Evolutionary conservation across 2,888 invertebrate species (phyloP).

Genomic region (Netelia fuscicornis): DNA sequence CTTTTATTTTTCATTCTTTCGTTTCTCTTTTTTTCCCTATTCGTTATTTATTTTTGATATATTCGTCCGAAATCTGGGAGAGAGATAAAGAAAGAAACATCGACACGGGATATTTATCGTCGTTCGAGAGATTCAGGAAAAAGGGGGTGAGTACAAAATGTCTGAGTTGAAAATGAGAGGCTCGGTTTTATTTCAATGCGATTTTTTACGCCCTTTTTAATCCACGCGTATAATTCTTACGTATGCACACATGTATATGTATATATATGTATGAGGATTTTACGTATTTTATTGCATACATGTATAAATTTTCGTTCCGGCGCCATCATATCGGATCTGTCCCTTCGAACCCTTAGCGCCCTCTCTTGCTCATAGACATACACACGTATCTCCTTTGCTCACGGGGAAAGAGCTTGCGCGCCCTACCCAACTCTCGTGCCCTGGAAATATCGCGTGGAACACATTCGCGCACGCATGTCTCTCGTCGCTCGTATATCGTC

Average conservation of each 20-base stretch:
- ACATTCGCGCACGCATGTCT: constrained; percentile 15
- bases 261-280: not conserved
- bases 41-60: too few relatives aligned
- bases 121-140: too few relatives aligned
- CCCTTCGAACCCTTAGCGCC: constrained; percentile 12
- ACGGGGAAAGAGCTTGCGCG: constrained; percentile 33
- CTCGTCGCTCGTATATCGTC: constrained; percentile 44
- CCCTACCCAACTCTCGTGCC: not conserved
- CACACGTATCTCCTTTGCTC: not conserved
- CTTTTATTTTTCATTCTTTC: not conserved
- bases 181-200: too few relatives aligned
- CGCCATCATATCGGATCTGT: constrained; percentile 28
- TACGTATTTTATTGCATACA: not conserved
- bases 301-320: not conserved
- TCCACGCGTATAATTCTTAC: too few relatives aligned
- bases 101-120: too few relatives aligned
- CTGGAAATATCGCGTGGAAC: constrained; percentile 19
- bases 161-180: too few relatives aligned
- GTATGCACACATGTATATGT: not conserved
- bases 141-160: too few relatives aligned
- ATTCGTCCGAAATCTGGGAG: too few relatives aligned
- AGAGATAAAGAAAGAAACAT: too few relatives aligned
- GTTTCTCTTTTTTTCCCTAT: not conserved
- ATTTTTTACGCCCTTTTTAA: too few relatives aligned
- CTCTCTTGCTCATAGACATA: constrained; percentile 1